These are phyloP conservation scores for Pampus argenteus DNA, from an alignment of 2,797 vertebrate genomes.

Conservation along the genomic window DNA sequence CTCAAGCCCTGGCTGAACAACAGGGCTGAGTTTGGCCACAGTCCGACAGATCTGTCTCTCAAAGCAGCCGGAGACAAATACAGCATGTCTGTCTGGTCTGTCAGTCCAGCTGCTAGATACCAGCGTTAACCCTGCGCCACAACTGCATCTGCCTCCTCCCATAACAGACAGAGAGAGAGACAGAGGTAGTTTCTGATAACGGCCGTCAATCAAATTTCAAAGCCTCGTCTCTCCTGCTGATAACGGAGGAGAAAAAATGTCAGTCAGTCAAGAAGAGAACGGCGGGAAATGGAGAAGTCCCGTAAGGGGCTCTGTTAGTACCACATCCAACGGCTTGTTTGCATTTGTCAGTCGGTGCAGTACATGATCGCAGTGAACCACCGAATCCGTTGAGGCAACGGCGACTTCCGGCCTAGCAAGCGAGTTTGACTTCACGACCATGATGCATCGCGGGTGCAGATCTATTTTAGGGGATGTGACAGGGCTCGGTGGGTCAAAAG, in stretches of 20 bases:
- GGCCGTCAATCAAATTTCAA: conserved; percentile 61
- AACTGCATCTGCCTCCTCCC: conserved; percentile 27
- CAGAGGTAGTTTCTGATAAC: conserved; percentile 47
- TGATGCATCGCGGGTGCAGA: conserved; percentile 6
- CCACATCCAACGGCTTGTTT: conserved; percentile 55
- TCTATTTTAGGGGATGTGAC: conserved; percentile 39
- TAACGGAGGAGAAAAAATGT: conserved; percentile 25
- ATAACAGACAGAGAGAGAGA: conserved; percentile 19
- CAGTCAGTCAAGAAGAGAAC: conserved; percentile 40
- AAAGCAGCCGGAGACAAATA: conserved; percentile 53
- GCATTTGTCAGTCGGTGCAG: conserved; percentile 50
- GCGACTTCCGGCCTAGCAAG: conserved; percentile 34
- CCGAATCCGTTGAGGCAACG: conserved; percentile 15
- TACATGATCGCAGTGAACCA: conserved; percentile 28
- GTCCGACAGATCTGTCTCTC: conserved; percentile 50
- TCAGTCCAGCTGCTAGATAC: conserved; percentile 54
- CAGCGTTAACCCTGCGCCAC: conserved; percentile 37
- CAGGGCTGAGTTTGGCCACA: conserved; percentile 44
- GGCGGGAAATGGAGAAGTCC: conserved; percentile 18
- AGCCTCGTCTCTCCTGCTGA: conserved; percentile 31
- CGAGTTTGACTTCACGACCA: conserved; percentile 11
- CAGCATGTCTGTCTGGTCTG: conserved; percentile 48
- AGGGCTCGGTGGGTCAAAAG: conserved; percentile 44
- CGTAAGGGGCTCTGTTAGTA: conserved; percentile 29
- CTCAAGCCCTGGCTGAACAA: conserved; percentile 46